phyloP scores from a whole-genome alignment of 2,113 vertebrate species.

The Crotophaga sulcirostris region DNA sequence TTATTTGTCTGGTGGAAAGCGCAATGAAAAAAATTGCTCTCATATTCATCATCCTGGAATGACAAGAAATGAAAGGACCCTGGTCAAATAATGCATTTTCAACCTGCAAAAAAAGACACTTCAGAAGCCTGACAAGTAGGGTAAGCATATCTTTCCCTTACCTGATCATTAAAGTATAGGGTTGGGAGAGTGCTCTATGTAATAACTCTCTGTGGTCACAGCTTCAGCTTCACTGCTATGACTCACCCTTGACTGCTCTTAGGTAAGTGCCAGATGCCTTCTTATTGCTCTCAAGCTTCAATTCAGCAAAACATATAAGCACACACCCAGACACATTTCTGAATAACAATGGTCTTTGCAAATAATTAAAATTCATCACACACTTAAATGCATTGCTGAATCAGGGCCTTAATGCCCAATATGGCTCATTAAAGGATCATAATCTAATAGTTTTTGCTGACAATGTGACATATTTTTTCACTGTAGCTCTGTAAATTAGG shows the following conservation, averaged over 20 bases:
- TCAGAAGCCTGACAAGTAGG: not conserved
- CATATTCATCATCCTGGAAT: not conserved
- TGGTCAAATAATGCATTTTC: not conserved
- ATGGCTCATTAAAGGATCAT: conserved; percentile 14
- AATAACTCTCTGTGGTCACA: conserved; percentile 11
- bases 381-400: conserved; percentile 8
- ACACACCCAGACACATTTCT: not conserved
- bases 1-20: not conserved
- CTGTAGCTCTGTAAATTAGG: not conserved
- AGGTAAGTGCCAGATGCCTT: conserved; percentile 52
- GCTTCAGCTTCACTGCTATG: conserved; percentile 28
- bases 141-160: not conserved
- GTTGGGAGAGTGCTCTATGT: not conserved
- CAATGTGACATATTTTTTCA: not conserved
- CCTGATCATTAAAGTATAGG: not conserved
- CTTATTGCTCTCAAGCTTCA: conserved; percentile 25
- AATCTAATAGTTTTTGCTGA: conserved; percentile 10
- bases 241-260: conserved; percentile 32
- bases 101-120: not conserved
- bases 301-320: conserved; percentile 28
- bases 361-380: conserved; percentile 38
- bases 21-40: not conserved
- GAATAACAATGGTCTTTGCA: conserved; percentile 21
- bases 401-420: conserved; percentile 6
- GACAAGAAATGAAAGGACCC: not conserved